Evolutionary conservation across 2,113 vertebrate species (phyloP).

Genomic region (Saccopteryx leptura): DNA sequence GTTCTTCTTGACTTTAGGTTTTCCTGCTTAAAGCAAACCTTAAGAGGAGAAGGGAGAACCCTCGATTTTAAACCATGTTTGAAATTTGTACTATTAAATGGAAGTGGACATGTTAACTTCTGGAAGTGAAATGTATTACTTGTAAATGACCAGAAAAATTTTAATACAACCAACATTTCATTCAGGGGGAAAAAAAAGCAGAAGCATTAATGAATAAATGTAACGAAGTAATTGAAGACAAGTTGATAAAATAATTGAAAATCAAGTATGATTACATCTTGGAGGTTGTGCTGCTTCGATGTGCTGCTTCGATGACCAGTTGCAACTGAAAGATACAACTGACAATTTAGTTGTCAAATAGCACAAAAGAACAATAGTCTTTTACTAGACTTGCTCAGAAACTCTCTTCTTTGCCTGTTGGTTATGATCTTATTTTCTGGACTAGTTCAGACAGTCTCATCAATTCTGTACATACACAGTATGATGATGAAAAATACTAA

Average conservation of each 20-base stretch:
- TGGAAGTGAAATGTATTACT: not conserved
- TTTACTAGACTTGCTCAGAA: not conserved
- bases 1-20: not conserved
- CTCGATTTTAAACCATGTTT: not conserved
- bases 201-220: not conserved
- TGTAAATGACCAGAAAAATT: not conserved
- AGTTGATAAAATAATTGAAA: slow-evolving; percentile 34
- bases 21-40: not conserved
- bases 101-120: not conserved
- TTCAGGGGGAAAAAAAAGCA: not conserved
- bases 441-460: not conserved
- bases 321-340: slow-evolving; percentile 14
- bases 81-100: not conserved
- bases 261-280: not conserved
- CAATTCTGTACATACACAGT: not conserved
- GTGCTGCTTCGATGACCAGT: not conserved
- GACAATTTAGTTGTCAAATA: not conserved
- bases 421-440: not conserved
- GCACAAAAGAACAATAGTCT: not conserved
- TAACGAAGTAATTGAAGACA: not conserved
- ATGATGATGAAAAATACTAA: not conserved
- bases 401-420: not conserved
- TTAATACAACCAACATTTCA: not conserved
- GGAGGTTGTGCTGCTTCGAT: not conserved
- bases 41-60: not conserved